Conservation (phyloP, 2,888 invertebrate genomes). For the Allygus modestus region DNA sequence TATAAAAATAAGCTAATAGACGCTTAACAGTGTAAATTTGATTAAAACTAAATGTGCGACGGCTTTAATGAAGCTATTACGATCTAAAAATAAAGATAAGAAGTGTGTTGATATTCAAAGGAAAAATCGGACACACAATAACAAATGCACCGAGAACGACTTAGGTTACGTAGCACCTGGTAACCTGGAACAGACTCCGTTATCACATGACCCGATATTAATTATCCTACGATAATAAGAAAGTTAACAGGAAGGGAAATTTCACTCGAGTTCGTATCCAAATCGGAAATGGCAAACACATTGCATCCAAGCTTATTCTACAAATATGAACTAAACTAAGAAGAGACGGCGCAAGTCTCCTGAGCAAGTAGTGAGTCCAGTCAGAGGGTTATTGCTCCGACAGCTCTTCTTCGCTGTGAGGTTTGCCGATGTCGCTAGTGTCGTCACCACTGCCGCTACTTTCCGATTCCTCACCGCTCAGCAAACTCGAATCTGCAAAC, state of each 20-base stretch:
- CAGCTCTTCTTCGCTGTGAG: conserved; percentile 34
- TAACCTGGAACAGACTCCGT: conserved; percentile 47
- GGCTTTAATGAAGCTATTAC: conserved; percentile 27
- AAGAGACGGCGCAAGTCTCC: conserved; percentile 45
- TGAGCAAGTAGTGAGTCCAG: conserved; percentile 20
- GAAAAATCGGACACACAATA: conserved; percentile 36
- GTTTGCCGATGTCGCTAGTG: conserved; percentile 52
- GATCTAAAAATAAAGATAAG: conserved; percentile 1
- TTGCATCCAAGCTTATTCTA: conserved; percentile 51
- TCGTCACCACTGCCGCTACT: conserved; percentile 65
- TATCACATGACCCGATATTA: conserved; percentile 47
- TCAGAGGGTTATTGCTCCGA: conserved; percentile 53
- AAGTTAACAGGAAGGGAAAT: conserved; percentile 55
- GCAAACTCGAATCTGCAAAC: conserved; percentile 66
- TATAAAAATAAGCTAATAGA: conserved; percentile 34
- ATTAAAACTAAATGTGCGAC: conserved; percentile 33
- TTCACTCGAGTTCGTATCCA: conserved; percentile 37
- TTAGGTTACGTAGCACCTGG: conserved; percentile 53
- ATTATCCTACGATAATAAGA: conserved; percentile 39
- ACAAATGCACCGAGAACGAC: conserved; percentile 43
- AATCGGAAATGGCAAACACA: conserved; percentile 35
- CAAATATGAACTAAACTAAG: conserved; percentile 37
- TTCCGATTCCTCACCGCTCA: conserved; percentile 68
- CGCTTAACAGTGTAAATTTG: conserved; percentile 9
- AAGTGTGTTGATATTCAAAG: conserved; percentile 24